phyloP scores from a whole-genome alignment of 2,888 invertebrate species.

The Hypomecis punctinalis region DNA sequence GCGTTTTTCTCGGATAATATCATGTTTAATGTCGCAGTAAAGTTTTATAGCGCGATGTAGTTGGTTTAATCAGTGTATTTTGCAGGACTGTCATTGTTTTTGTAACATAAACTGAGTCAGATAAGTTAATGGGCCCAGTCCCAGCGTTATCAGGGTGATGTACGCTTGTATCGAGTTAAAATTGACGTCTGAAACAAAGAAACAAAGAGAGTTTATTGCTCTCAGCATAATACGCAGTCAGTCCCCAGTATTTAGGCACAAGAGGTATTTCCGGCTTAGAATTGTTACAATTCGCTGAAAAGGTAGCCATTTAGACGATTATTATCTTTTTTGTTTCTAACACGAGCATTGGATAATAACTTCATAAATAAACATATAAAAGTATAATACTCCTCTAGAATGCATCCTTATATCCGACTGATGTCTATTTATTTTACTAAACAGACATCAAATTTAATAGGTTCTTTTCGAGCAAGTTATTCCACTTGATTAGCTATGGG shows the following conservation, averaged over 20 bases:
- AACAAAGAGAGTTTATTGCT: constrained; percentile 20
- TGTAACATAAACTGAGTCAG: constrained; percentile 18
- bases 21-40: constrained; percentile 37
- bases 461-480: too few species aligned
- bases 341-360: too few species aligned
- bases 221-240: background rate
- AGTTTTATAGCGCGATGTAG: constrained; percentile 39
- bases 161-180: constrained; percentile 5
- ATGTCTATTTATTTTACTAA: too few species aligned
- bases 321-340: too few species aligned
- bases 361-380: too few species aligned
- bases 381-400: too few species aligned
- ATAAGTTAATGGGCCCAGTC: constrained; percentile 7
- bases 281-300: too few species aligned
- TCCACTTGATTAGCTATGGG: too few species aligned
- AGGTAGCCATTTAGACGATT: too few species aligned
- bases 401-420: too few species aligned
- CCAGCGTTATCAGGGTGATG: constrained; percentile 14
- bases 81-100: constrained; percentile 20
- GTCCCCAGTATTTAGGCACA: too few species aligned
- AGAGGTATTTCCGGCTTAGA: background rate
- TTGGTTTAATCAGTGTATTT: constrained; percentile 30
- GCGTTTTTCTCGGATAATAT: constrained; percentile 31
- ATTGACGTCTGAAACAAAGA: constrained; percentile 11
- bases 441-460: too few species aligned